phyloP scores from a whole-genome alignment of 2,797 vertebrate genomes.

The Tenualosa ilisha region DNA sequence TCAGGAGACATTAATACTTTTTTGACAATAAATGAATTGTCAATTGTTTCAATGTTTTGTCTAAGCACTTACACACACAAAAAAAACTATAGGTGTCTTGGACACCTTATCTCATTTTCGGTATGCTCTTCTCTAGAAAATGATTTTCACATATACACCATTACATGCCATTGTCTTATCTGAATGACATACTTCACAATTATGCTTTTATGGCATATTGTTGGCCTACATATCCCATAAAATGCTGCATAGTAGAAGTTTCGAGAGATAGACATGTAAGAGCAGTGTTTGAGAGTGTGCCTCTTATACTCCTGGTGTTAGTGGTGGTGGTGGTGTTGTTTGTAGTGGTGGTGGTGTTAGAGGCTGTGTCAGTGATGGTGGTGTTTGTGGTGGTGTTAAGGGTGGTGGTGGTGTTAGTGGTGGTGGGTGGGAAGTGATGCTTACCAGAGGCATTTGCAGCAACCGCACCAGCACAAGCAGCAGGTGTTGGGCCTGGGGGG shows the following conservation, averaged over 20 bases:
- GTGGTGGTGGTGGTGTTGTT: background rate
- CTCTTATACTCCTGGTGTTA: background rate
- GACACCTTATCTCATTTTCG: background rate
- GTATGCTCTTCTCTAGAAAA: no score
- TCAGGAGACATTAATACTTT: background rate
- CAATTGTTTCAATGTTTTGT: background rate
- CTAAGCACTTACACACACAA: background rate
- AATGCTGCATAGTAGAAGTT: background rate
- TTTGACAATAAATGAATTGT: background rate
- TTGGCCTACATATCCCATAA: background rate
- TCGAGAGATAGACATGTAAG: background rate
- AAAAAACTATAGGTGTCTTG: background rate
- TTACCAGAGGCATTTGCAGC: slow-evolving; percentile 99
- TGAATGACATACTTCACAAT: background rate
- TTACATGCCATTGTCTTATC: background rate
- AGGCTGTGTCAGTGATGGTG: background rate
- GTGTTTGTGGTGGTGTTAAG: background rate
- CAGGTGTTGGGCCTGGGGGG: slow-evolving; percentile 95
- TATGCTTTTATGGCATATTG: background rate
- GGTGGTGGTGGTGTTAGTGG: background rate
- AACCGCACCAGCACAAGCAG: slow-evolving; percentile 99
- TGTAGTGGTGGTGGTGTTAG: background rate
- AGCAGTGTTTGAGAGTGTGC: background rate
- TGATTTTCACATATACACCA: background rate
- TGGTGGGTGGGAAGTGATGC: slow-evolving; percentile 48